phyloP scores from a whole-genome alignment of 2,888 invertebrate genomes.

The Eutolmus rufibarbis region DNA sequence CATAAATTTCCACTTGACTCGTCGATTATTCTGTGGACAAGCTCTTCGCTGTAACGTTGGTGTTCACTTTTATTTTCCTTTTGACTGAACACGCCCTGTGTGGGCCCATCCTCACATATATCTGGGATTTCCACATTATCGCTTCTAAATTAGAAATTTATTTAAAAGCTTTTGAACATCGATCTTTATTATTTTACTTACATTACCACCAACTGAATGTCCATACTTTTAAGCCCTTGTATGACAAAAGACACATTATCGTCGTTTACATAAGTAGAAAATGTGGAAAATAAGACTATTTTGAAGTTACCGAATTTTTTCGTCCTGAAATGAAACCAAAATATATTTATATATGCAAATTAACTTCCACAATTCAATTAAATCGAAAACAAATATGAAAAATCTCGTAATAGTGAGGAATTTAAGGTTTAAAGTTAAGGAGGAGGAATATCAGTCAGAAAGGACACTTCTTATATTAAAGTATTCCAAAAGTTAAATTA shows the following conservation, averaged over 20 bases:
- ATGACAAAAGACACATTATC: conserved; percentile 66
- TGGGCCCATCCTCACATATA: neutral
- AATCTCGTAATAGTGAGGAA: no score
- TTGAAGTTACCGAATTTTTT: conserved; percentile 64
- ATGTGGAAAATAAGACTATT: conserved; percentile 73
- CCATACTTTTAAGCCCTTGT: conserved; percentile 66
- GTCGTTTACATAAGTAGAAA: conserved; percentile 64
- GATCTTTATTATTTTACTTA: conserved; percentile 60
- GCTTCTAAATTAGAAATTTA: conserved; percentile 51
- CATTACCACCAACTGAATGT: conserved; percentile 71
- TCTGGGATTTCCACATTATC: conserved; percentile 55
- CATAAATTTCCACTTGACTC: conserved; percentile 64
- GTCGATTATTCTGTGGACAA: conserved; percentile 63
- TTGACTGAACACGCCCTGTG: conserved; percentile 43
- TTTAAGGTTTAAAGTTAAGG: no score
- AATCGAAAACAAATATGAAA: no score
- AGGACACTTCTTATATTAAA: no score
- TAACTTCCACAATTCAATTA: no score
- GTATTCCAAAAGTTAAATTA: no score
- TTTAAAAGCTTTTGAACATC: neutral
- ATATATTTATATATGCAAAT: neutral
- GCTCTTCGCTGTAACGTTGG: conserved; percentile 54
- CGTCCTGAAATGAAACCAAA: conserved; percentile 49
- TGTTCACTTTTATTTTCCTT: conserved; percentile 44
- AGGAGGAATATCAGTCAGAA: no score